Base-by-base conservation (phyloP, 2,113 vertebrate species). In the Callionymus lyra region DNA sequence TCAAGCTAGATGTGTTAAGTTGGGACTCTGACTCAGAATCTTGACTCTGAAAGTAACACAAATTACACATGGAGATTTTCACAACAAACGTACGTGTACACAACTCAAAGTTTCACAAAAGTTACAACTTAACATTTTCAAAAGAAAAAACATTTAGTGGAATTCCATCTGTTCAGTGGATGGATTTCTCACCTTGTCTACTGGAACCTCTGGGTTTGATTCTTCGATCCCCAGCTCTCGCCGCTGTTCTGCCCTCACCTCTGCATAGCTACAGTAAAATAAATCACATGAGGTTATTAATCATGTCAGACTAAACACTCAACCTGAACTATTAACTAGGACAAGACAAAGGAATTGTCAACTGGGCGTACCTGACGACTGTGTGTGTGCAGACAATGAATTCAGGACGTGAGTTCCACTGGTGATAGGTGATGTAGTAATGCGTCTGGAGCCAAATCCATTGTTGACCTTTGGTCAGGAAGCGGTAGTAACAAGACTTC, bases 401-500 rank as follows among this genome's bases (percentile, higher is more conserved):
- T 77, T 99, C 95, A 6, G 95, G 95, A 44, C 92, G 85, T 41
- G 94, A 99, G 85, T 99, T 99, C 95, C 95, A 98, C 72, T 97
- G 94, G 73, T 98, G 94, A 51, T 98, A 98, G 44, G 95, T 98
- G 68, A 98, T 98, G 69, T 98, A 98, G 82, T 97, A 97, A 74
- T 94, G 94, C 12, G 93, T 98, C 49, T 98, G 95, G 19, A 98
- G 84, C 94, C 95, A 98, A 78, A 98, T 98, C 95, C 95, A 98
- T 41, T 98, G 95, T 17, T 98, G 95, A 46, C 95, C 95, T 85
- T 98, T 98, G 21, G 94, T 98, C 64, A 98, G 85, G 81, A 98
- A 98, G 51, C 95, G 88, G 61, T 98, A 97, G 82, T 97, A 96
- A 74, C 95, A 98, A 2, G 95, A 97, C 77, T 97, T 98, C 56